Evolutionary conservation across 2,888 invertebrate species (phyloP), one percentile per base, ranked within the genome.

Genomic region (Mesodorylaimus sp.): DNA sequence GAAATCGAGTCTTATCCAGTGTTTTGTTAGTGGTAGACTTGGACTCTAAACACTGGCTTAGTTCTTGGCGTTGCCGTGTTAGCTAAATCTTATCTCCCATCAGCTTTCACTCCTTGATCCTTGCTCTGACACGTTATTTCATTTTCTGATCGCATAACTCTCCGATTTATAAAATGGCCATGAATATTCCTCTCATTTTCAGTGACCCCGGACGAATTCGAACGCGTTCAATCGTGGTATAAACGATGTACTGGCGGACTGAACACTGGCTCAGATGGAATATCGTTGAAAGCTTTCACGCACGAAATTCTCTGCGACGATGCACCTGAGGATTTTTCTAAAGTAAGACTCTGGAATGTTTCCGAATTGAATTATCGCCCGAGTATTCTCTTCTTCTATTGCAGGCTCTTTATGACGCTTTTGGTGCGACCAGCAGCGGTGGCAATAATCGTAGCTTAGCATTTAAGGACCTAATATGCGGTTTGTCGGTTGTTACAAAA

Each of bases 251-350:
- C n/a, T n/a, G n/a, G n/a, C n/a, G n/a, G n/a, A n/a, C n/a, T n/a
- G n/a, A n/a, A 81, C 58, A 80, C 83, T 50, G 80, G 81, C 53
- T 73, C 77, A 53, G 76, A 74, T 63, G 78, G 77, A 25, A 59
- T 61, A 47, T 68, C 70, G 62, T 73, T 77, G 58, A 73, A 77
- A 62, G 77, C 79, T 41, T 87, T 88, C 69, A 77, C 79, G 50
- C 78, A 79, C 64, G 83, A 86, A 70, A 85, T 87, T 48, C 72
- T 87, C 52, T 83, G 85, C 59, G 85, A 86, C 67, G 80, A 82
- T 47, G 83, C 87, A 24, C 87, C 87, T 2, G 67, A 73, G 47
- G 77, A 79, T 57, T 78, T 87, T 44, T 83, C 83, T 1, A 84
- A 86, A 68, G 74, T 74, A 62, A 58, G 61, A 48, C 24, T 27